A percentile compares a stretch with the other conserved stretches of the same genome.
These are phyloP conservation scores for Argentina silus DNA, from an alignment of 2,797 vertebrate species.

Conservation along the genomic window DNA sequence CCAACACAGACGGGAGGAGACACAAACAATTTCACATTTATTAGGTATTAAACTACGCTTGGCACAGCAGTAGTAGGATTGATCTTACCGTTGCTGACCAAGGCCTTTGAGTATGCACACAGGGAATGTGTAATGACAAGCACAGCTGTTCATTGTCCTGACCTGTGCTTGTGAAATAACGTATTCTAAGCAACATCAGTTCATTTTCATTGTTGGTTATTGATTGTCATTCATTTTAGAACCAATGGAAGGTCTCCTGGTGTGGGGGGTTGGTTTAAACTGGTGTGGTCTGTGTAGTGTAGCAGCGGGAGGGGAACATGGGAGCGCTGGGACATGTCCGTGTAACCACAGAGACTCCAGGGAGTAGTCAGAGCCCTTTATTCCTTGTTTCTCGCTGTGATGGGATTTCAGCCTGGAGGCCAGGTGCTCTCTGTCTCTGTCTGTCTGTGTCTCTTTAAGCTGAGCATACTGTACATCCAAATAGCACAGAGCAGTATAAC, in stretches of 20 bases:
- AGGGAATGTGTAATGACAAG: not conserved
- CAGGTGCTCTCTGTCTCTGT: slow-evolving; percentile 52
- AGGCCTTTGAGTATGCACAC: not conserved
- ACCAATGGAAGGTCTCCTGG: not conserved
- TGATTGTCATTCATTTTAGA: no score
- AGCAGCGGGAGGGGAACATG: slow-evolving; percentile 54
- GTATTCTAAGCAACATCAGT: no score
- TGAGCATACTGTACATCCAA: not conserved
- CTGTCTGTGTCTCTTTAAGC: slow-evolving; percentile 34
- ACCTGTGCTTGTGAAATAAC: no score
- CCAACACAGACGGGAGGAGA: not conserved
- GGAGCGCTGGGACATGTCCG: slow-evolving; percentile 56
- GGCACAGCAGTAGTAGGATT: no score
- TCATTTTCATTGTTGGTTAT: no score
- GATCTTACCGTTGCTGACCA: not conserved
- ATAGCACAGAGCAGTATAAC: not conserved
- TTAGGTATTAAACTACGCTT: no score
- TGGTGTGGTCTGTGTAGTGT: slow-evolving; percentile 38
- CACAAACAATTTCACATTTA: not conserved
- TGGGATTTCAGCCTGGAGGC: slow-evolving; percentile 65
- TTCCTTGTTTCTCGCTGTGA: slow-evolving; percentile 58
- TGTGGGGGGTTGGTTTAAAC: slow-evolving; percentile 37
- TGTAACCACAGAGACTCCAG: slow-evolving; percentile 56
- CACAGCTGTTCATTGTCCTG: no score
- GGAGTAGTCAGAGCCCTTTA: slow-evolving; percentile 63